Evolutionary conservation across 1,140 invertebrate species (phyloP), one percentile per base, ranked within the genome.

Genomic region (Neodiprion pinetum): DNA sequence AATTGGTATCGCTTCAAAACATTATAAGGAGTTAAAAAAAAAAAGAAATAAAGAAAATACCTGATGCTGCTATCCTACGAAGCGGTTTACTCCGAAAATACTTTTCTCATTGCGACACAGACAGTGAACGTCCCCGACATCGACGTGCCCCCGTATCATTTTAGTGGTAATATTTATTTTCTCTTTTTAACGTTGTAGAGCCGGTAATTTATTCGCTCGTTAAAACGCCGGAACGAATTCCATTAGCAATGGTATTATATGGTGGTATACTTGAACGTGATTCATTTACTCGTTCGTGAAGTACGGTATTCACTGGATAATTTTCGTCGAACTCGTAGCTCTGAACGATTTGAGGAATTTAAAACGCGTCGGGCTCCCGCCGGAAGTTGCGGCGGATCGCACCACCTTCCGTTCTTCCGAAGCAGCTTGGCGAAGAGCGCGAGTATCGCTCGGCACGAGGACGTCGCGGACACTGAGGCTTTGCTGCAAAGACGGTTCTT

Each of bases 401-500:
- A 40, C 28, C 28, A 40, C 28, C 53, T 61, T 61, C 53, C 53
- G 53, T 61, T 61, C 11, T 61, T 61, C n/a, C 11, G n/a, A 17
- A 61, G 28, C 28, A 40, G 5, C 28, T 40, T 5, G 28, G 2
- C 5, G 28, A 40, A 12, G 53, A 61, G 53, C 53, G 11, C 53
- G 11, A 17, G 53, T 61, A 61, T 61, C 53, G 53, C 53, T 17
- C 53, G 53, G 53, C n/a, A 61, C 53, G 53, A 61, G n/a, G 53
- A 61, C 53, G 53, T 61, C 53, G 53, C 53, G 53, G 11, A 61
- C 53, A 61, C 53, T 61, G 53, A 61, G 53, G 53, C 53, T 9
- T 61, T 12, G 53, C 53, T 61, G 53, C 53, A 61, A 61, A 61
- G 53, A 61, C 53, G 53, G 53, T 61, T 61, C 5, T 61, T 61